Conservation (phyloP, 2,888 invertebrate species). For the Lasioglossum vierecki region DNA sequence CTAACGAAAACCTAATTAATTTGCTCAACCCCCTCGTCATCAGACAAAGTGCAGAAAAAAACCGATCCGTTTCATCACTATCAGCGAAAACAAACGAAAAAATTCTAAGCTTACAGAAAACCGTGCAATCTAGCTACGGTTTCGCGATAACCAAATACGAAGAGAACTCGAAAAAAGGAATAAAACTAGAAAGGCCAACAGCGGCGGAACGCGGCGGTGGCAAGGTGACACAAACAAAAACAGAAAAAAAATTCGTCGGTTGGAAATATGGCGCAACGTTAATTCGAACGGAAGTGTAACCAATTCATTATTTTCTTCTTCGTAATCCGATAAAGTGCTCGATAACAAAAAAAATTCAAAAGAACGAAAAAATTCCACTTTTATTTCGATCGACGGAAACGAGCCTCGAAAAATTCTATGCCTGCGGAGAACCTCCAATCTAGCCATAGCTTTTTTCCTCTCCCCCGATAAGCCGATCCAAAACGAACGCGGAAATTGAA, state of each 20-base stretch:
- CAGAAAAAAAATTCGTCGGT: not conserved
- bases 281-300: not conserved
- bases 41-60: not conserved
- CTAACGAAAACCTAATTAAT: not conserved
- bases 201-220: not conserved
- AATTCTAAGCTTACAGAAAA: not conserved
- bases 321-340: conserved; percentile 1
- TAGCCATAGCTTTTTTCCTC: not conserved
- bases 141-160: not conserved
- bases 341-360: not conserved
- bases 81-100: not conserved
- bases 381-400: not conserved
- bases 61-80: not conserved
- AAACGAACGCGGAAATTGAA: not conserved
- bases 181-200: not conserved
- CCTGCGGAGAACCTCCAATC: not conserved
- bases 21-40: not conserved
- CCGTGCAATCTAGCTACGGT: not conserved
- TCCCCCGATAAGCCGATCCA: not conserved
- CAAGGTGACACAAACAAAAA: not conserved
- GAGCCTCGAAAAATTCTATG: not conserved
- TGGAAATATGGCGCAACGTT: not conserved
- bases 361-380: not conserved
- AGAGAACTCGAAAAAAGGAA: not conserved
- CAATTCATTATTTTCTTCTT: conserved; percentile 1